Base-by-base conservation (phyloP, 1,140 invertebrate genomes). In the Diorhabda carinulata region DNA sequence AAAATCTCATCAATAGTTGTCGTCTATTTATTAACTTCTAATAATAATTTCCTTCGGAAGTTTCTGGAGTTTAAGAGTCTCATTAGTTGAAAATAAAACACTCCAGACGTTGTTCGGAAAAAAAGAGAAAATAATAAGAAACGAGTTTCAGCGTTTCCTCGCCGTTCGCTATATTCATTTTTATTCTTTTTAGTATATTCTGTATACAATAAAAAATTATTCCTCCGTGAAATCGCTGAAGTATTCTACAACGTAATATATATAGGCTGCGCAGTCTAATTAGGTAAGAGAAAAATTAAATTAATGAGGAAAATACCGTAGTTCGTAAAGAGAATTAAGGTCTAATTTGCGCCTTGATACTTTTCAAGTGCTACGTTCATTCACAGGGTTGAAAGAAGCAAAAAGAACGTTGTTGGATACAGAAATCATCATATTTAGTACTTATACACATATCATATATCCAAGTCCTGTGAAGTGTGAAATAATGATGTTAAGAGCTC, bases 21-120 rank as follows among this genome's bases (percentile, higher is more conserved):
- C 25, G 41, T 8, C 43, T 10, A 43, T 47, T 44, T 62, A 62
- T 62, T 62, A 44, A 43, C 5, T 44, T n/a, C 44, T 3, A 62
- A 62, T 62, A 62, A 62, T 43, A 62, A 62, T 43, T 5, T 62
- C 43, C 42, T 44, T 10, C 61, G 41, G 9, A 52, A 62, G 61
- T 62, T 62, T 43, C 41, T 10, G 41, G 25, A 62, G 61, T 44
- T 62, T 62, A 43, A 65, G 64, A 57, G 42, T 41, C 64, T 65
- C 64, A 65, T 65, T 65, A 65, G 64, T 45, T 25, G 64, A 65
- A 65, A 25, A 57, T 65, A 57, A 65, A 65, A 58, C 42, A 43
- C 64, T 65, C 56, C 43, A 65, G 64, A 65, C 64, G 56, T 57
- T 57, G 57, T 65, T 65, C 64, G 43, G 41, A 65, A 45, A 52